A percentile compares a stretch with the other conserved stretches of the same genome.
These are phyloP conservation scores for Eilema sororculum DNA, from an alignment of 2,888 invertebrate species.

Conservation along the genomic window DNA sequence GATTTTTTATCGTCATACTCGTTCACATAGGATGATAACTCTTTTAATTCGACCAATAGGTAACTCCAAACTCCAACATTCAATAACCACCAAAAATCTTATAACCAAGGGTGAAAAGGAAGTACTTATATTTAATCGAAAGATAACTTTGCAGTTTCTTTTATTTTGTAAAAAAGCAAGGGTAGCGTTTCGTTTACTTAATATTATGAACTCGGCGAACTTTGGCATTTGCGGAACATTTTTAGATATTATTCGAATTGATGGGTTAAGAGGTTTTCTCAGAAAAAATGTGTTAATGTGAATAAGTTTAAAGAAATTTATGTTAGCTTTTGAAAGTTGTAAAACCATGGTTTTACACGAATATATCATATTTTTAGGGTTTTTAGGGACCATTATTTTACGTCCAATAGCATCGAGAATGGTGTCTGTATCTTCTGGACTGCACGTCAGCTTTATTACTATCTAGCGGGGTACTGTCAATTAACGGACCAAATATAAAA, in stretches of 20 bases:
- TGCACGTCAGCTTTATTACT: too few species aligned
- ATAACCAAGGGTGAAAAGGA: slow-evolving; percentile 37
- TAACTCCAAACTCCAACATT: slow-evolving; percentile 37
- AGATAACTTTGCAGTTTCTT: slow-evolving; percentile 74
- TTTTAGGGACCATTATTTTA: too few species aligned
- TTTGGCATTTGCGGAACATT: slow-evolving; percentile 51
- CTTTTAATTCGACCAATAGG: background rate
- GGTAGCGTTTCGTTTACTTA: slow-evolving; percentile 75
- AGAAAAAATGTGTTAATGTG: background rate
- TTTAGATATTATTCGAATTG: slow-evolving; percentile 26
- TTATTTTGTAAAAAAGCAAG: slow-evolving; percentile 74
- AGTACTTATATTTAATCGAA: slow-evolving; percentile 77
- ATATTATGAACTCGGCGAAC: slow-evolving; percentile 64
- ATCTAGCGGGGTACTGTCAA: too few species aligned
- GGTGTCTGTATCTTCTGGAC: too few species aligned
- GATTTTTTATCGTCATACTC: background rate
- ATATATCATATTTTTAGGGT: too few species aligned
- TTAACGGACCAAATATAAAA: too few species aligned
- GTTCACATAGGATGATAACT: background rate
- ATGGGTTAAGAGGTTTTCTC: background rate
- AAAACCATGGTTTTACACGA: too few species aligned
- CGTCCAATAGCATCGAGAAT: too few species aligned
- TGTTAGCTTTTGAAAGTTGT: background rate
- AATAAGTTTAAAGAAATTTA: background rate
- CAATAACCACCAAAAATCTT: slow-evolving; percentile 54